Base-by-base conservation (phyloP, 1,140 invertebrate genomes). In the Trialeurodes vaporariorum region DNA sequence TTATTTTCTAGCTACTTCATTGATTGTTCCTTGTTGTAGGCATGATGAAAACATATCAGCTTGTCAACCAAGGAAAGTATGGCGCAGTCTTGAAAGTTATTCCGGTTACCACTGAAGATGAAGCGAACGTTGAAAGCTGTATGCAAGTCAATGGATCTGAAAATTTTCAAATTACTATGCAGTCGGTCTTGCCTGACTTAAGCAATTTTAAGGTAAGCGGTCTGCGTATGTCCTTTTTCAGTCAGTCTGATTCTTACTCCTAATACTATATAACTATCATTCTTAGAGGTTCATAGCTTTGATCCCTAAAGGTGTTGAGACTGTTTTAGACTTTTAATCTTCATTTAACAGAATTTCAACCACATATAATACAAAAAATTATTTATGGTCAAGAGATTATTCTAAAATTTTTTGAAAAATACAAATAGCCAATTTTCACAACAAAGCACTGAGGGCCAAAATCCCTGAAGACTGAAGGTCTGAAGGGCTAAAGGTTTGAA, bases 21-120 rank as follows among this genome's bases (percentile, higher is more conserved):
- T n/a, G n/a, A n/a, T n/a, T n/a, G 66, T 67, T 25, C 22, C 27
- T 71, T 66, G 5, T 66, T 65, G 13, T 67, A 87, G 85, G 83
- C 25, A 91, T 94, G 87, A 91, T 93, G 0, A 90, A 93, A 77
- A 96, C 92, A 0, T 92, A 91, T 75, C 92, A 95, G 77, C 74
- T 93, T 17, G 78, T 83, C 1, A 76, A 81, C 1, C 72, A 81
- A n/a, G 85, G 84, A 21, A 68, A 79, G 1, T 91, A 82, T 79
- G 94, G 94, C 2, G 82, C 83, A 0, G 87, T 85, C 70, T 81
- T 93, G 24, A 96, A 96, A 84, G 79, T 98, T 59, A 92, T 90
- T 0, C 93, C 92, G 1, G 81, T 95, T 68, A 94, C 93, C 0
- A 93, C 87, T 0, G 87, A 92, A 73, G 76, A 76, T 17, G 81